Evolutionary conservation across 2,888 invertebrate genomes (phyloP).

Genomic region (Dysmachus trigonus): DNA sequence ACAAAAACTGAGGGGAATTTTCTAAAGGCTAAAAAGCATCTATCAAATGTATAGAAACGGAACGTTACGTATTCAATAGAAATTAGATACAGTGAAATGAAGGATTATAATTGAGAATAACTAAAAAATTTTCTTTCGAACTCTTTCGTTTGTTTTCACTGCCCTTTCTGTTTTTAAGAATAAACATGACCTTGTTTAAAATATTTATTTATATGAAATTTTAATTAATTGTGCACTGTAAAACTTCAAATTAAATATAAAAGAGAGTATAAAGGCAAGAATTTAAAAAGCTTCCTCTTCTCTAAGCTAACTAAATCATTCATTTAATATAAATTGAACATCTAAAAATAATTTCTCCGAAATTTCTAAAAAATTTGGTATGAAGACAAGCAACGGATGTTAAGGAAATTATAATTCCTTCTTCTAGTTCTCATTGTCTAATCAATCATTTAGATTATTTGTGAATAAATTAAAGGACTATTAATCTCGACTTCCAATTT

Average conservation of each 20-base stretch:
- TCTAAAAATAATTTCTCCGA: not conserved
- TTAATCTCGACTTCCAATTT: constrained; percentile 11
- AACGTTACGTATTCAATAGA: not conserved
- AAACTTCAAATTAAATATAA: no score
- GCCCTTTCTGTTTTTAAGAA: no score
- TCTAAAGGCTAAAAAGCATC: not conserved
- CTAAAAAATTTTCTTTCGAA: not conserved
- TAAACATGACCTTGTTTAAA: no score
- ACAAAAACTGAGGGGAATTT: not conserved
- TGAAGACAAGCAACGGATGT: not conserved
- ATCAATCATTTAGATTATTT: constrained; percentile 3
- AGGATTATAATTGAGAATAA: not conserved
- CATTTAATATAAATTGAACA: not conserved
- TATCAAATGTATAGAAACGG: not conserved
- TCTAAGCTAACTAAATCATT: no score
- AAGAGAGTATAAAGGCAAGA: no score
- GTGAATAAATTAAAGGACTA: not conserved
- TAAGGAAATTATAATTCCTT: not conserved
- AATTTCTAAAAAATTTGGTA: not conserved
- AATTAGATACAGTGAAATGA: not conserved
- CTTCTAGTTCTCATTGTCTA: not conserved
- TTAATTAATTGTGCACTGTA: no score
- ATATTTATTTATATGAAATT: no score
- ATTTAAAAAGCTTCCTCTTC: no score
- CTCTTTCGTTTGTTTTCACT: not conserved